Conservation (phyloP, 2,797 vertebrate genomes). For the Halcyon badia region DNA sequence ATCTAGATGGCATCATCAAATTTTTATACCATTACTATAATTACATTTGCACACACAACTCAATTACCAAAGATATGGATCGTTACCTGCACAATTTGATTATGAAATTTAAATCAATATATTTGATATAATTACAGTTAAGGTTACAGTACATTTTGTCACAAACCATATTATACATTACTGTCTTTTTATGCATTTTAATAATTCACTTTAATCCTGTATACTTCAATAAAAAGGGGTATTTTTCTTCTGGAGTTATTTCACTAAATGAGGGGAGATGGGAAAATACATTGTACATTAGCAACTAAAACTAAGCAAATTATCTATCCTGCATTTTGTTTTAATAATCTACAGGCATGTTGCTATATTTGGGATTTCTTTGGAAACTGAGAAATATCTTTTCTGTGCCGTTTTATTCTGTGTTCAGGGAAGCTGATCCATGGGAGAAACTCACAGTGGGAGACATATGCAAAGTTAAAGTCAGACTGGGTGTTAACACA, state of each 20-base stretch:
- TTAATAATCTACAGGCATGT: constrained; percentile 44
- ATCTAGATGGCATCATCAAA: constrained; percentile 80
- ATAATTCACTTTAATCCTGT: constrained; percentile 65
- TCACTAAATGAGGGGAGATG: constrained; percentile 71
- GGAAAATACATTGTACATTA: constrained; percentile 60
- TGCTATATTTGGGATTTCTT: not conserved
- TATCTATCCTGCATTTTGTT: constrained; percentile 36
- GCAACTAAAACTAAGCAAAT: constrained; percentile 58
- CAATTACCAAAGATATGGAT: constrained; percentile 80
- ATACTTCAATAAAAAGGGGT: constrained; percentile 67
- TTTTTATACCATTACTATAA: constrained; percentile 80
- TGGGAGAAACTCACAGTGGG: not conserved
- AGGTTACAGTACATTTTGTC: constrained; percentile 78
- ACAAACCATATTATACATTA: constrained; percentile 69
- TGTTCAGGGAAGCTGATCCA: not conserved
- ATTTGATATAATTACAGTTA: constrained; percentile 80
- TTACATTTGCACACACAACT: constrained; percentile 80
- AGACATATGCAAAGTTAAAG: not conserved
- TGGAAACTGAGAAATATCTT: not conserved
- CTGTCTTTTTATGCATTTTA: constrained; percentile 75
- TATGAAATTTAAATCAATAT: constrained; percentile 79
- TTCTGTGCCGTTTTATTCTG: not conserved
- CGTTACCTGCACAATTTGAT: constrained; percentile 76
- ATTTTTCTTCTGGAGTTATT: constrained; percentile 73
- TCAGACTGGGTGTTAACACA: constrained; percentile 7